These are phyloP conservation scores for Leuciscus idus DNA, from an alignment of 2,113 vertebrate species.

Conservation along the genomic window DNA sequence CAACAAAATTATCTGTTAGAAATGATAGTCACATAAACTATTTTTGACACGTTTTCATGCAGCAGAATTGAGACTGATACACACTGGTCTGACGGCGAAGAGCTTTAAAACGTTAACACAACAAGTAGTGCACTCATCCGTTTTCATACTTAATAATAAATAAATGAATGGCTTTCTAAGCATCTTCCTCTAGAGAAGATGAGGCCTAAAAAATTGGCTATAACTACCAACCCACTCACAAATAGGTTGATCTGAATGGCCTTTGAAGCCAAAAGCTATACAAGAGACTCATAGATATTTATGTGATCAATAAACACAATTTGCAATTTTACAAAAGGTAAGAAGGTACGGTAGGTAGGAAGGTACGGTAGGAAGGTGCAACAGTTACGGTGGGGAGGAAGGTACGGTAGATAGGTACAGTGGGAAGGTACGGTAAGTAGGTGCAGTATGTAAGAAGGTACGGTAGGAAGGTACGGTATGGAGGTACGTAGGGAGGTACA, in stretches of 20 bases:
- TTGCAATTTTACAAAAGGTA: too few species aligned
- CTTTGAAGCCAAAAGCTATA: conserved; percentile 2
- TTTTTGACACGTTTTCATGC: background rate
- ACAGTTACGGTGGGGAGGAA: too few species aligned
- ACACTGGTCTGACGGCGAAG: background rate
- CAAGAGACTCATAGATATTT: background rate
- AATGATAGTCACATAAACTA: background rate
- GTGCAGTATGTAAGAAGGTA: too few species aligned
- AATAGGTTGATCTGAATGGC: conserved; percentile 18
- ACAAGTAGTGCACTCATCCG: background rate
- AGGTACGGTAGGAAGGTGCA: too few species aligned
- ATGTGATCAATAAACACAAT: background rate
- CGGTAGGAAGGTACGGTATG: too few species aligned
- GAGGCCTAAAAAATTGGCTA: background rate
- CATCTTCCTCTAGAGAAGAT: conserved; percentile 18
- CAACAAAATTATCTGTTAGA: background rate
- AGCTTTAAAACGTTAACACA: background rate
- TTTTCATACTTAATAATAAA: conserved; percentile 39
- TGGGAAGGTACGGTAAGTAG: too few species aligned
- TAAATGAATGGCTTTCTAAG: conserved; percentile 59
- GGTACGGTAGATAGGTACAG: too few species aligned
- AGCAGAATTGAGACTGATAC: background rate
- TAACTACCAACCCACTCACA: background rate
- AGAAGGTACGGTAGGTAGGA: too few species aligned
- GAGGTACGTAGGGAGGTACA: too few species aligned